Evolutionary conservation across 2,888 invertebrate species (phyloP).

Genomic region (Gandaritis pyraliata): DNA sequence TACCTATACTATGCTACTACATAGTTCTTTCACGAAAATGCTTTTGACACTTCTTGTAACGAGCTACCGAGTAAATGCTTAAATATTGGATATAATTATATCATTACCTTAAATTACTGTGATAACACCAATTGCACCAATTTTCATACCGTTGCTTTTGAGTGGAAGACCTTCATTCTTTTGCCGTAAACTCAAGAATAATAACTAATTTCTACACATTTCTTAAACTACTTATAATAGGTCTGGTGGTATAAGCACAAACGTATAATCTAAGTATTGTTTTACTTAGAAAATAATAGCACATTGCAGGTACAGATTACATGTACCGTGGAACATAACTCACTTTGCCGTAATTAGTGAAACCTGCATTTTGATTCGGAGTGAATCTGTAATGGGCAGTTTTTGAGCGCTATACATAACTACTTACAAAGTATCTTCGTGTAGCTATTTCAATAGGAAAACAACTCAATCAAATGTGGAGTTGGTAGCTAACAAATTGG

Average conservation of each 20-base stretch:
- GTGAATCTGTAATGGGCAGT: constrained; percentile 66
- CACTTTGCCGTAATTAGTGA: constrained; percentile 51
- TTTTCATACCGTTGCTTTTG: too few relatives aligned
- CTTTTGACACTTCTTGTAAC: too few relatives aligned
- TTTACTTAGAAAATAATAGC: constrained; percentile 36
- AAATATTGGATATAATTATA: too few relatives aligned
- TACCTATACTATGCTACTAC: too few relatives aligned
- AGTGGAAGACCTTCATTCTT: too few relatives aligned
- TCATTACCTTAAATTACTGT: too few relatives aligned
- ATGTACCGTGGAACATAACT: constrained; percentile 44
- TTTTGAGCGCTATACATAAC: constrained; percentile 28
- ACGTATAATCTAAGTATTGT: constrained; percentile 28
- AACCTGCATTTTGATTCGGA: constrained; percentile 48
- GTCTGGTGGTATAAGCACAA: background rate
- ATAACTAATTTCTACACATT: background rate
- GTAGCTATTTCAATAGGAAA: background rate
- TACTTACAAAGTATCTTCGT: background rate
- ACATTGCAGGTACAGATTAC: constrained; percentile 34
- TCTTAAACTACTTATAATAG: too few relatives aligned
- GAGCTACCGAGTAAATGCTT: too few relatives aligned
- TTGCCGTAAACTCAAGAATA: background rate
- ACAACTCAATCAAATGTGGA: background rate
- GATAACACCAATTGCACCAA: too few relatives aligned
- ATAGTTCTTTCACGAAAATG: too few relatives aligned
- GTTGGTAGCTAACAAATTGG: background rate